Percentiles rank a stretch among this genome's conserved stretches.
These are phyloP conservation scores for Lasioglossum baleicum DNA, from an alignment of 1,140 invertebrate genomes.

Conservation along the genomic window DNA sequence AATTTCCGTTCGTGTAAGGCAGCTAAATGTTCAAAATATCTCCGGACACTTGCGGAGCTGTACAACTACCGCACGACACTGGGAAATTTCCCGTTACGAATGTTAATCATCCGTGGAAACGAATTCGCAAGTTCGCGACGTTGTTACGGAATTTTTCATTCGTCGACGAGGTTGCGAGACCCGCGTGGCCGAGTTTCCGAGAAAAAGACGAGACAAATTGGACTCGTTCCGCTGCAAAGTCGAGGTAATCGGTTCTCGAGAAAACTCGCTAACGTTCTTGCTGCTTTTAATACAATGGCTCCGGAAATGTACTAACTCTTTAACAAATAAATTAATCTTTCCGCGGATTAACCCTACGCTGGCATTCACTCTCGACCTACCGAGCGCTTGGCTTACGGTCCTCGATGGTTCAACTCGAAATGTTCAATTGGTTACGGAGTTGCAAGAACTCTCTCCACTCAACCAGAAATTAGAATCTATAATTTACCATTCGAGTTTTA, in stretches of 20 bases:
- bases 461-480: too few species aligned
- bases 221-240: background rate
- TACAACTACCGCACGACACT: too few species aligned
- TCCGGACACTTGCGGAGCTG: background rate
- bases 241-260: background rate
- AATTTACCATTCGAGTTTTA: too few species aligned
- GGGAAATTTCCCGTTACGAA: background rate
- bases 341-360: background rate
- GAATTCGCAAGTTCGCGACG: background rate
- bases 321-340: background rate
- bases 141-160: background rate
- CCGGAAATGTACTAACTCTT: background rate
- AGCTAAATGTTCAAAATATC: background rate
- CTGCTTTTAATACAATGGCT: background rate
- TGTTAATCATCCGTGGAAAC: constrained; percentile 9
- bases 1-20: background rate
- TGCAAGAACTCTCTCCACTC: too few species aligned
- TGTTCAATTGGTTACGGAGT: too few species aligned
- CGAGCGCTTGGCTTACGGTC: too few species aligned
- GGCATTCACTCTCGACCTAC: too few species aligned
- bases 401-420: too few species aligned
- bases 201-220: background rate
- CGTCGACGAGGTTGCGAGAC: background rate
- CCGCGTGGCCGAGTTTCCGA: background rate
- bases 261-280: background rate